Evolutionary conservation across 2,888 invertebrate species (phyloP), one percentile per base, ranked within the genome.

Genomic region (Monopis laevigella): DNA sequence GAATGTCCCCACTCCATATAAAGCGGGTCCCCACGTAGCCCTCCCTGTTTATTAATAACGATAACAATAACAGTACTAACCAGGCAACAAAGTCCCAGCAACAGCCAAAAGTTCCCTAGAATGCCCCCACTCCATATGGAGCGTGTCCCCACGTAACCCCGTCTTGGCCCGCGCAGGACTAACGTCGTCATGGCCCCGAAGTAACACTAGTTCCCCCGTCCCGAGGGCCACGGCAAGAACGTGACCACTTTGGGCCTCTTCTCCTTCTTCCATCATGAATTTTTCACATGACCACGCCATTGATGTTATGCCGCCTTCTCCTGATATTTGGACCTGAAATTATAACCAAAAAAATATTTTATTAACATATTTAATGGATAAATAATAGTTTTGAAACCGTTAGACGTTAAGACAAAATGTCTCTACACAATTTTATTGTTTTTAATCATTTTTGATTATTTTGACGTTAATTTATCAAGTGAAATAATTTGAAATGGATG

Each of bases 261-360:
- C 93, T 1, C 89, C 90, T 65, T 96, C 96, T 64, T 96, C 96
- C 96, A 97, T 96, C 77, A 96, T 96, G 72, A 97, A 97, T 62
- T 96, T 96, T 65, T 96, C 96, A 62, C 97, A 96, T 13, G 96
- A 96, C 97, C 97, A 98, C 11, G 93, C 90, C 93, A 98, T 94
- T 36, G 91, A 87, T 2, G 89, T 89, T 53, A 98, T 95, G 6
- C 91, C 91, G 42, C 94, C 90, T 57, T 93, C 91, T 27, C 89
- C 88, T 45, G 89, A 88, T n/a, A 95, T 66, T 58, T 91, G 90
- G n/a, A 94, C 88, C 81, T 82, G 50, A 12, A 11, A 29, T 24
- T n/a, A 21, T 21, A 21, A 21, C 24, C n/a, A n/a, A n/a, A n/a
- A n/a, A n/a, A n/a, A n/a, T n/a, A n/a, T n/a, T n/a, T n/a, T n/a